Base-by-base conservation (phyloP, 2,888 invertebrate species). In the Loripinus fragilis region DNA sequence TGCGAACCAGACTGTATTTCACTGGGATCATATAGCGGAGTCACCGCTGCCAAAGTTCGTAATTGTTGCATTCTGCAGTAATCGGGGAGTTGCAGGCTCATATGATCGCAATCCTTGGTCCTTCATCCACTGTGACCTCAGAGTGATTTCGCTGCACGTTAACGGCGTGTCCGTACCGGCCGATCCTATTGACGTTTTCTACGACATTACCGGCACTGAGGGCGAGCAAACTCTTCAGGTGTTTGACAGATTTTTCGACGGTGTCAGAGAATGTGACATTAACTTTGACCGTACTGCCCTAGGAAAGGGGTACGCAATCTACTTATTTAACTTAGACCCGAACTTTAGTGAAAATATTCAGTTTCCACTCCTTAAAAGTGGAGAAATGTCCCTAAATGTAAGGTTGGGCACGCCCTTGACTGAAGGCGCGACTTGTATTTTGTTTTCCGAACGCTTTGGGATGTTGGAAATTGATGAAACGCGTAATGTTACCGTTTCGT, bases 1-100 rank as follows among this genome's bases (percentile, higher is more conserved):
- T n/a, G 23, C 60, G 23, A 45, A 64, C n/a, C 71, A 71, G 45
- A 71, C 60, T 8, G 42, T 71, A 7, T 71, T 71, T 65, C 33
- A 60, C 42, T 71, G 71, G 71, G 71, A 71, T 65, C 60, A 71
- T 60, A 71, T 71, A 3, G 30, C 60, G 7, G 30, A 52, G 25
- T 33, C 64, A 28, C 55, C 52, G 17, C 35, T 71, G 42, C 71
- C 71, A 5, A 60, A 48, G n/a, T 71, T 64, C 33, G 71, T 71
- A 3, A 60, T 71, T 42, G 71, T 71, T 2, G 42, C 71, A 0
- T 71, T 71, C 28, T 60, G 60, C 8, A 60, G 28, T 25, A 71
- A 60, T 30, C 20, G 41, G 5, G 71, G 28, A 20, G 64, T 64
- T 20, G 33, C 52, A 0, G 71, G 71, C 10, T 64, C 64, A 2